Evolutionary conservation across 2,888 invertebrate species (phyloP).

Genomic region (Thecocarcelia acutangulata): DNA sequence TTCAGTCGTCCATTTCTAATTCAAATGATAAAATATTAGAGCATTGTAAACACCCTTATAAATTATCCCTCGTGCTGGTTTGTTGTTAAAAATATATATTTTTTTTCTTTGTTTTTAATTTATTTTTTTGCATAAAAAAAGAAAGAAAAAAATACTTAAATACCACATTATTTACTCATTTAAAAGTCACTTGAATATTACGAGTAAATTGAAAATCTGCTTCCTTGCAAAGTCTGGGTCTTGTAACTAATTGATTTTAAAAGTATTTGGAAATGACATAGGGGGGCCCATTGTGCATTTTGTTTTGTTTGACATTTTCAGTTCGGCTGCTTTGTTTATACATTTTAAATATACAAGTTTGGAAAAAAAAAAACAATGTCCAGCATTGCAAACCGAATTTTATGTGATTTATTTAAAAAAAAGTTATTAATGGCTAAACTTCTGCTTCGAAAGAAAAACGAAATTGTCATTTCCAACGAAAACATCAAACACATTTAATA

Average conservation of each 20-base stretch:
- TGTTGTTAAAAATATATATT: neutral
- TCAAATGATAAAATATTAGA: neutral
- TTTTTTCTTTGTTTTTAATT: slow-evolving; percentile 29
- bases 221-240: slow-evolving; percentile 43
- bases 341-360: neutral
- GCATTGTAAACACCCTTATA: slow-evolving; percentile 49
- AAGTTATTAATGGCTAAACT: too few relatives aligned
- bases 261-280: slow-evolving; percentile 33
- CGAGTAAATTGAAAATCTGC: slow-evolving; percentile 20
- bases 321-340: neutral
- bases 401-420: too few relatives aligned
- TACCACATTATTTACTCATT: slow-evolving; percentile 4
- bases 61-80: slow-evolving; percentile 26
- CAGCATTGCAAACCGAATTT: too few relatives aligned
- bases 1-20: neutral
- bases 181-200: slow-evolving; percentile 10
- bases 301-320: neutral
- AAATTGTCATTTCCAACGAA: too few relatives aligned
- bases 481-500: too few relatives aligned
- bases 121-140: slow-evolving; percentile 42
- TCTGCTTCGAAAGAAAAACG: too few relatives aligned
- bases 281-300: slow-evolving; percentile 39
- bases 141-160: slow-evolving; percentile 12
- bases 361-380: neutral
- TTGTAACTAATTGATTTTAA: slow-evolving; percentile 67